Conservation (phyloP, 2,888 invertebrate genomes). For the Mimas tiliae region DNA sequence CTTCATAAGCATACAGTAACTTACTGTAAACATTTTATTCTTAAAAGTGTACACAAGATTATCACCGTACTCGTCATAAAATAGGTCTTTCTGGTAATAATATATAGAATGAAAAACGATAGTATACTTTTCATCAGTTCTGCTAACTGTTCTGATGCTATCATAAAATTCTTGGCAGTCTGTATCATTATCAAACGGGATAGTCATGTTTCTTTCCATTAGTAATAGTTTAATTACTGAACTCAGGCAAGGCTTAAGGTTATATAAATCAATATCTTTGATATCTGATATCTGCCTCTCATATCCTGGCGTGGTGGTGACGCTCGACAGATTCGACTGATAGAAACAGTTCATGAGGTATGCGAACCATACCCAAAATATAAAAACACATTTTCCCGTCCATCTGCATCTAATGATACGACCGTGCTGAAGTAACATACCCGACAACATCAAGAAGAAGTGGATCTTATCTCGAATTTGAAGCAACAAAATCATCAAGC, state of each 20-base stretch:
- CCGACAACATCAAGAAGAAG: constrained; percentile 47
- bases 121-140: constrained; percentile 16
- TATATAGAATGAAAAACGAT: not conserved
- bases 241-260: not conserved
- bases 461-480: constrained; percentile 43
- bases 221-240: not conserved
- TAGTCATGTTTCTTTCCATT: not conserved
- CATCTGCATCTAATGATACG: not conserved
- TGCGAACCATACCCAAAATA: constrained; percentile 15
- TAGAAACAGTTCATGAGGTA: constrained; percentile 26
- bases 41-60: constrained; percentile 41
- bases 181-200: not conserved
- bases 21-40: constrained; percentile 49
- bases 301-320: not conserved
- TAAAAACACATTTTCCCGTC: constrained; percentile 16
- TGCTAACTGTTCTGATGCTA: not conserved
- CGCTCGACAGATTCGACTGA: constrained; percentile 21
- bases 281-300: not conserved
- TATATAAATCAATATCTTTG: not conserved
- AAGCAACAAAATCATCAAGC: constrained; percentile 40
- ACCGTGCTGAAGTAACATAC: not conserved
- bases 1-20: constrained; percentile 59
- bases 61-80: constrained; percentile 19
- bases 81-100: constrained; percentile 1
- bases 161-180: not conserved